Evolutionary conservation across 2,888 invertebrate species (phyloP).

Genomic region (Epistrophe eligans): DNA sequence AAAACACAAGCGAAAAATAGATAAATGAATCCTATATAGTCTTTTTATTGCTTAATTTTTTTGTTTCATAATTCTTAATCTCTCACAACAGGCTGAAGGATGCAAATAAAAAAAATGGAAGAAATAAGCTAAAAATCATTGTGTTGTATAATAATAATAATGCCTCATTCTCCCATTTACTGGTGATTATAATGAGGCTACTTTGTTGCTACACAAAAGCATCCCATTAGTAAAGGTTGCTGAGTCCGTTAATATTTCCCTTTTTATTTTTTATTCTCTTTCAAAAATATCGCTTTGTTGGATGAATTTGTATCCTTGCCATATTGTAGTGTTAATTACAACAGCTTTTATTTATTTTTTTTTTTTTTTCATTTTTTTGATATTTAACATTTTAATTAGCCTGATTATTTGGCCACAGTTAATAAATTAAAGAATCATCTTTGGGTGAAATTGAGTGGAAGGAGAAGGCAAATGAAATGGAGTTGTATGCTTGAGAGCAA

Average conservation of each 20-base stretch:
- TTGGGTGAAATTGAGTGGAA: conserved; percentile 26
- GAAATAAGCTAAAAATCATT: conserved; percentile 62
- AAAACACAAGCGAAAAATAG: background rate
- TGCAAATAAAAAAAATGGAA: conserved; percentile 6
- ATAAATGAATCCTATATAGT: background rate
- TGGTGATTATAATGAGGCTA: conserved; percentile 64
- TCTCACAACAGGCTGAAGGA: conserved; percentile 11
- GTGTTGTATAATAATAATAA: conserved; percentile 26
- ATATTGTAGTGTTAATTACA: conserved; percentile 74
- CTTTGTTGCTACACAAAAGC: conserved; percentile 50
- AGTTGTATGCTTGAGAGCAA: background rate
- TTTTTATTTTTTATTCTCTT: conserved; percentile 17
- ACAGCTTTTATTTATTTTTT: conserved; percentile 70
- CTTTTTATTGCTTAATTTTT: conserved; percentile 25
- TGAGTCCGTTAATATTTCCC: conserved; percentile 45
- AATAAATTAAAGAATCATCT: conserved; percentile 35
- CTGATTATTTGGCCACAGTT: conserved; percentile 72
- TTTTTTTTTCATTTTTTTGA: background rate
- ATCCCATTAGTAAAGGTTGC: conserved; percentile 63
- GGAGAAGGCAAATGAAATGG: background rate
- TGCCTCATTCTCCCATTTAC: conserved; percentile 40
- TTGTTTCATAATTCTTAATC: conserved; percentile 13
- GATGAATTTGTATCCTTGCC: conserved; percentile 56
- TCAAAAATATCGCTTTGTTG: conserved; percentile 39
- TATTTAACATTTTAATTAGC: conserved; percentile 75